Percentiles rank a stretch among this genome's conserved stretches.
Conservation (phyloP, 2,888 invertebrate genomes). For the Meghimatium bilineatum region DNA sequence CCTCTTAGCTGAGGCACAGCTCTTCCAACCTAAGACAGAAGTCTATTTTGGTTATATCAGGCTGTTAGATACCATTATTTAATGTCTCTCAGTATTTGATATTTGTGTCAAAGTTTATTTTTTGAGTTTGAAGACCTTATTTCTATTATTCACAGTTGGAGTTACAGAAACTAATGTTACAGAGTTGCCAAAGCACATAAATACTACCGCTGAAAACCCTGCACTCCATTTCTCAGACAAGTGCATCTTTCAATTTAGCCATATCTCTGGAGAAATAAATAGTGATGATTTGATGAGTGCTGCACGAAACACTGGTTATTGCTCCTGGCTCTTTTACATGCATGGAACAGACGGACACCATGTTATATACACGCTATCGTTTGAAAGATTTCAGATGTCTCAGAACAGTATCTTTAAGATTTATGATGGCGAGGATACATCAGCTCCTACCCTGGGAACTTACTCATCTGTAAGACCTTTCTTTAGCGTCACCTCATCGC, state of each 20-base stretch:
- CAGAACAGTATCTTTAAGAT: background rate
- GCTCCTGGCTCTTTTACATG: slow-evolving; percentile 12
- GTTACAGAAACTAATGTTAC: background rate
- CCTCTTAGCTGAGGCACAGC: no score
- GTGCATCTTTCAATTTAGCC: background rate
- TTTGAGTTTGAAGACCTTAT: background rate
- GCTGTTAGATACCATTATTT: no score
- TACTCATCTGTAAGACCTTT: background rate
- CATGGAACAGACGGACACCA: background rate
- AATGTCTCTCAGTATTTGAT: no score
- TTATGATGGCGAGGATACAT: slow-evolving; percentile 2
- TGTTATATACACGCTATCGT: background rate
- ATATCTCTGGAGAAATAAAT: slow-evolving; percentile 9
- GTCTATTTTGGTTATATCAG: no score
- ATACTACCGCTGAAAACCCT: background rate
- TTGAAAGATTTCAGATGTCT: slow-evolving; percentile 8
- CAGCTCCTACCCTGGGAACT: background rate
- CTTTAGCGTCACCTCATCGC: background rate
- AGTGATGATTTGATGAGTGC: background rate
- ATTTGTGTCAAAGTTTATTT: background rate
- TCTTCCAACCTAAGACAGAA: no score
- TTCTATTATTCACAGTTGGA: background rate
- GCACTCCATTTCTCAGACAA: background rate
- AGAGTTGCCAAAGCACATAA: background rate
- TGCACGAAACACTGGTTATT: background rate